These are phyloP conservation scores for Anguilla japonica DNA, from an alignment of 2,113 vertebrate genomes.

Conservation along the genomic window DNA sequence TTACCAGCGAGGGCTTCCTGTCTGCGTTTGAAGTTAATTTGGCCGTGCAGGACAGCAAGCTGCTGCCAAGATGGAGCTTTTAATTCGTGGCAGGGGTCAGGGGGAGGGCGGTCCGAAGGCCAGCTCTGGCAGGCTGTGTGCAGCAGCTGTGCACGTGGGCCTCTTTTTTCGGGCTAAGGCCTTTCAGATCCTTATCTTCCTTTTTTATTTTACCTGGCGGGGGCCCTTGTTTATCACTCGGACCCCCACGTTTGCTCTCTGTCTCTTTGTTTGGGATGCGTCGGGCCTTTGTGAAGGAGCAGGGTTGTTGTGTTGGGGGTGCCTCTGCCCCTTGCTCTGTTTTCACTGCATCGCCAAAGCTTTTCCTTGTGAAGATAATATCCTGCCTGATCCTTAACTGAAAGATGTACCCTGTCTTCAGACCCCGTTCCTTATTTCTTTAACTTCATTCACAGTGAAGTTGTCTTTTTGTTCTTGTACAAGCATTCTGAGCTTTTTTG, in stretches of 20 bases:
- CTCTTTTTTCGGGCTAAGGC: too few species aligned
- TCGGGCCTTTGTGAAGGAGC: not conserved
- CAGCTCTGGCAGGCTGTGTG: not conserved
- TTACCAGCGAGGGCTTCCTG: slow-evolving; percentile 14
- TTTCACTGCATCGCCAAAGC: not conserved
- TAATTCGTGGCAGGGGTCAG: not conserved
- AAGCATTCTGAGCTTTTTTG: not conserved
- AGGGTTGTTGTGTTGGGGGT: not conserved
- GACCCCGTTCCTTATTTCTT: not conserved
- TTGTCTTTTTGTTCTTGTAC: not conserved
- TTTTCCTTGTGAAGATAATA: not conserved
- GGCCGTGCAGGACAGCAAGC: not conserved
- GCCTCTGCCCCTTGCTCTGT: not conserved
- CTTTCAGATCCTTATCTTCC: not conserved
- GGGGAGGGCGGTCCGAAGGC: not conserved
- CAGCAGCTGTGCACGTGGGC: not conserved
- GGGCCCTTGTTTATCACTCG: not conserved
- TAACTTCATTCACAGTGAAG: not conserved
- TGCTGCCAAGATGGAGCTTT: slow-evolving; percentile 11
- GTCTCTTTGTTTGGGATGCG: not conserved
- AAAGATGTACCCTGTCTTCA: not conserved
- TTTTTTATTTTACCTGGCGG: not conserved
- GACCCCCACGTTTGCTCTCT: not conserved
- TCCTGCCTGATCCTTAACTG: not conserved
- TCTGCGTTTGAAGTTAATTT: slow-evolving; percentile 19